phyloP scores from a whole-genome alignment of 2,113 vertebrate genomes.

The cat (Felis catus) region DNA sequence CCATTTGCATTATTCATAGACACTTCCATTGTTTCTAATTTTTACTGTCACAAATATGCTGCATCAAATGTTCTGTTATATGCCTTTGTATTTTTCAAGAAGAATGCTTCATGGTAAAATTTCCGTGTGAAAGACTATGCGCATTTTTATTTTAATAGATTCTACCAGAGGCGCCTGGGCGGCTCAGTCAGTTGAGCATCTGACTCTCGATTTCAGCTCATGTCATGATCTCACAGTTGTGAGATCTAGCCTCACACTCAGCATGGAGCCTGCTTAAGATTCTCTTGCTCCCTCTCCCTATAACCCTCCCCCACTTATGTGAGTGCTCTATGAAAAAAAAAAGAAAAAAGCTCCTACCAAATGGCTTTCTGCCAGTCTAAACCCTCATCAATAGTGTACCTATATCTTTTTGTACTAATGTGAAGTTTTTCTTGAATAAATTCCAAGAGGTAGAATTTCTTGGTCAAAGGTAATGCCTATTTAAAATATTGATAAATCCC shows the following conservation, averaged over 20 bases:
- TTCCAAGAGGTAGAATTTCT: not conserved
- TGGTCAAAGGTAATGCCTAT: not conserved
- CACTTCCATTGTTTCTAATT: not conserved
- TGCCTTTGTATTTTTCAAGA: not conserved
- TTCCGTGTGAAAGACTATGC: not conserved
- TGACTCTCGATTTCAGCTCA: too few relatives aligned
- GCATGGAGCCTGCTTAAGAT: too few relatives aligned
- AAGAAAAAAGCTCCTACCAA: not conserved
- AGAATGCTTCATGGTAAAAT: not conserved
- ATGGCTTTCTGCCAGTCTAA: not conserved
- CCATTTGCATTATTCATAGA: not conserved
- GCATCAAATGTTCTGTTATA: not conserved
- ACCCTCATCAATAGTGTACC: not conserved
- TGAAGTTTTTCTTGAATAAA: not conserved
- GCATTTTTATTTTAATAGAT: conserved; percentile 23
- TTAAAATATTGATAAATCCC: conserved; percentile 25
- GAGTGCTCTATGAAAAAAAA: too few relatives aligned
- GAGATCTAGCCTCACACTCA: too few relatives aligned
- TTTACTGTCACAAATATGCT: not conserved
- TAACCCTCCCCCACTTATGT: too few relatives aligned
- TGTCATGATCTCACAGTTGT: too few relatives aligned
- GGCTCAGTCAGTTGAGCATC: too few relatives aligned
- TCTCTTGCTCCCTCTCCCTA: too few relatives aligned
- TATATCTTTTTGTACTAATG: not conserved
- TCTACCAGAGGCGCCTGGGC: not conserved